phyloP scores from a whole-genome alignment of 2,888 invertebrate genomes.

The Theodoxus fluviatilis region DNA sequence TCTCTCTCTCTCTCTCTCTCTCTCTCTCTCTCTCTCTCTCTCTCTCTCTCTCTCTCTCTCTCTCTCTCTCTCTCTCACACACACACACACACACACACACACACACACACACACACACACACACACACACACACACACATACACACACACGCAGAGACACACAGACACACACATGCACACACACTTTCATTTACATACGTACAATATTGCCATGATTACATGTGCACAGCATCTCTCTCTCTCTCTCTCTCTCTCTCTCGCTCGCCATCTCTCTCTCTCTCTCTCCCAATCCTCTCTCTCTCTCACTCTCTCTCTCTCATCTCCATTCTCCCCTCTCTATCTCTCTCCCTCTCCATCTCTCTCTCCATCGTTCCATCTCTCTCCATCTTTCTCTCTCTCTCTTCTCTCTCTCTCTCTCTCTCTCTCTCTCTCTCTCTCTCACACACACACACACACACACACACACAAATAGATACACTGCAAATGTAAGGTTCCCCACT shows the following conservation, averaged over 20 bases:
- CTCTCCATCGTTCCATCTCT: not conserved
- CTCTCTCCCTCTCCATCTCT: not conserved
- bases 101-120: not conserved
- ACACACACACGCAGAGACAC: not conserved
- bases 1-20: not conserved
- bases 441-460: not conserved
- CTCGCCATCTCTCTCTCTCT: not conserved
- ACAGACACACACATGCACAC: not conserved
- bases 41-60: no score
- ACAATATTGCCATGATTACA: no score
- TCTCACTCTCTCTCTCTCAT: constrained; percentile 6
- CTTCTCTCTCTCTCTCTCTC: not conserved
- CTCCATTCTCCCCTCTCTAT: no score
- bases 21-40: constrained; percentile 19
- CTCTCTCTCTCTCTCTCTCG: not conserved
- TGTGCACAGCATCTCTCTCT: no score
- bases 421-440: constrained; percentile 13
- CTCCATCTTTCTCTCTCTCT: not conserved
- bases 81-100: not conserved
- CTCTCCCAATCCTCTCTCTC: not conserved
- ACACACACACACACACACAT: not conserved
- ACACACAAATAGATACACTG: not conserved
- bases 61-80: no score
- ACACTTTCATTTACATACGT: not conserved
- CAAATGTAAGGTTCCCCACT: not conserved